Base-by-base conservation (phyloP, 2,888 invertebrate genomes). In the Diplazon laetatorius region DNA sequence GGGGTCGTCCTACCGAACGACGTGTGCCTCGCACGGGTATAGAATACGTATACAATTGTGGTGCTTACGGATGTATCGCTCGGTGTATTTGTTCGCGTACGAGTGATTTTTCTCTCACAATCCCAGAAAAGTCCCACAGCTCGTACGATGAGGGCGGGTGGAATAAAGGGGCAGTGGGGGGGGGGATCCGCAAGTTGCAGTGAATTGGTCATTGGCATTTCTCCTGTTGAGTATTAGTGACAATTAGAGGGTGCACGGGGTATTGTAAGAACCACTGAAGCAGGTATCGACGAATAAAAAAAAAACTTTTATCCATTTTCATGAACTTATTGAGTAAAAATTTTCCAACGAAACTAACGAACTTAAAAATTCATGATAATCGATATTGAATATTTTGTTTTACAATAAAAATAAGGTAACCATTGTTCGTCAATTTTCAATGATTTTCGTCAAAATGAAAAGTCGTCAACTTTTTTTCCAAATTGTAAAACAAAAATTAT, bases 21-120 rank as follows among this genome's bases (percentile, higher is more conserved):
- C 55, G 59, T 55, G 73, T 65, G 48, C 50, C 66, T 55, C 55
- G 35, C 46, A 46, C 46, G 63, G 35, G 63, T 63, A 10, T n/a
- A 44, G 20, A 14, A 63, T 46, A 44, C 62, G 14, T 25, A 25
- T 10, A 62, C 42, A 37, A 60, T 25, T 46, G n/a, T 30, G 4
- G n/a, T 22, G 16, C 10, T 20, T 46, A 48, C 18, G 18, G 48
- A 48, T 18, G 16, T 18, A 12, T 44, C 25, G 46, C 46, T 30
- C 14, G 25, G 52, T 55, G 52, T 46, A 35, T 48, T 20, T 48
- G 35, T 48, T 35, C 6, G 37, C 46, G 46, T n/a, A 37, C 18
- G 48, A 25, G 48, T 14, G 48, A 63, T 48, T 50, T 63, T 63
- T n/a, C 63, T 44, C 63, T 59, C 57, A 59, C 18, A 18, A 59